Conservation (phyloP, 2,113 vertebrate genomes). For the Trematomus loennbergii region DNA sequence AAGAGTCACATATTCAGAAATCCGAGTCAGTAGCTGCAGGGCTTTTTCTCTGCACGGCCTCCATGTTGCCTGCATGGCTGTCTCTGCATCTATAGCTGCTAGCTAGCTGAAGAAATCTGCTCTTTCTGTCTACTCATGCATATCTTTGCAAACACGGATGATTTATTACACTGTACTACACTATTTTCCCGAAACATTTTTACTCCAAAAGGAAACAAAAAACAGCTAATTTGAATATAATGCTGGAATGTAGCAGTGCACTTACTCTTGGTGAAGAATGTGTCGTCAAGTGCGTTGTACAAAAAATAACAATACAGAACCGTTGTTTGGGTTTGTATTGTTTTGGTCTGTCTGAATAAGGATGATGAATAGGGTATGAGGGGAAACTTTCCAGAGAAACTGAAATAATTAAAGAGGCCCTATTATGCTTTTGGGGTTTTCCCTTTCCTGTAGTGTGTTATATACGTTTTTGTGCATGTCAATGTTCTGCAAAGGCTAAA, state of each 20-base stretch:
- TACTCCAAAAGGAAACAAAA: slow-evolving; percentile 12
- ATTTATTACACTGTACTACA: slow-evolving; percentile 47
- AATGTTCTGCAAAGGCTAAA: no score
- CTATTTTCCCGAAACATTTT: slow-evolving; percentile 25
- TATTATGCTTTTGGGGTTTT: no score
- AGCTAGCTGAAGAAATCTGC: slow-evolving; percentile 44
- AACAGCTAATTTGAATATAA: slow-evolving; percentile 29
- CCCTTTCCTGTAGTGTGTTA: no score
- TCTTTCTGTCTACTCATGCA: slow-evolving; percentile 30
- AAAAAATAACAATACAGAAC: background rate
- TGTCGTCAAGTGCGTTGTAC: background rate
- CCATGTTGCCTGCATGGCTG: slow-evolving; percentile 40
- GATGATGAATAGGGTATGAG: background rate
- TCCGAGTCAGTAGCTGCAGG: slow-evolving; percentile 40
- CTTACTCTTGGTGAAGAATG: slow-evolving; percentile 28
- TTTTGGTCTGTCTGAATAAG: background rate
- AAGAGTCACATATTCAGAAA: slow-evolving; percentile 40
- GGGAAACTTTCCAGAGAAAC: background rate
- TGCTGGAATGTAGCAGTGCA: background rate
- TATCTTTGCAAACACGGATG: slow-evolving; percentile 39
- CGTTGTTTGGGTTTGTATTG: background rate
- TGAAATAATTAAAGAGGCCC: background rate
- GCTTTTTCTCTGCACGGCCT: slow-evolving; percentile 35
- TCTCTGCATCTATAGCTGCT: slow-evolving; percentile 42
- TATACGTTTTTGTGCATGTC: no score